Evolutionary conservation across 2,113 vertebrate genomes (phyloP), one percentile per base, ranked within the genome.

Genomic region (Planiliza haematocheilus): DNA sequence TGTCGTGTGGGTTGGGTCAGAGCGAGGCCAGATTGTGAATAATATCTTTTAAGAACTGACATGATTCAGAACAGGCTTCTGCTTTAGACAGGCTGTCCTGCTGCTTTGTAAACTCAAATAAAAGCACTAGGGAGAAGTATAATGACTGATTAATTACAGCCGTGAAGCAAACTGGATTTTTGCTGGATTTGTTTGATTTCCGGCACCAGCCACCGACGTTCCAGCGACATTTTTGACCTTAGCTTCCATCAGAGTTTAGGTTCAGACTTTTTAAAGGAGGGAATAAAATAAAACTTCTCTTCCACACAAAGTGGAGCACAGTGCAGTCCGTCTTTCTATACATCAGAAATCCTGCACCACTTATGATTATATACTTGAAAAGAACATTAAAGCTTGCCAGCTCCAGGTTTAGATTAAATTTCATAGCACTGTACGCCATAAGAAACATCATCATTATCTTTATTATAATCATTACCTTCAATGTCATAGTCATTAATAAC

Each of bases 401-500:
- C 24, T 67, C 8, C 9, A 53, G 7, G 20, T 59, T 55, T 36
- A 53, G 1, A 60, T 48, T 55, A 8, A 4, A 1, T 37, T 17
- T 7, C 21, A 18, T 7, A 18, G 16, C 38, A 56, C 55, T 38
- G 10, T 12, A 42, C 34, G 16, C 16, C 39, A 13, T n/a, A 36
- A 13, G 21, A 42, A 18, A 50, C 5, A 21, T 60, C 12, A 45
- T 52, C 10, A 53, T 78, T 14, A 65, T 16, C 38, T 59, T 18
- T 14, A 14, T 49, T 51, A 1, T 38, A 38, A 58, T 46, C 51
- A 46, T 61, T 8, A 46, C 20, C 58, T 43, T 37, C 17, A 62
- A 11, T 1, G 1, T 63, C 50, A 52, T n/a, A 8, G 37, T 43
- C 48, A 77, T 48, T 72, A 52, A 45, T 21, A 58, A 53, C 17